Conservation (phyloP, 2,797 vertebrate species). For the Ptychobarbus kaznakovi region DNA sequence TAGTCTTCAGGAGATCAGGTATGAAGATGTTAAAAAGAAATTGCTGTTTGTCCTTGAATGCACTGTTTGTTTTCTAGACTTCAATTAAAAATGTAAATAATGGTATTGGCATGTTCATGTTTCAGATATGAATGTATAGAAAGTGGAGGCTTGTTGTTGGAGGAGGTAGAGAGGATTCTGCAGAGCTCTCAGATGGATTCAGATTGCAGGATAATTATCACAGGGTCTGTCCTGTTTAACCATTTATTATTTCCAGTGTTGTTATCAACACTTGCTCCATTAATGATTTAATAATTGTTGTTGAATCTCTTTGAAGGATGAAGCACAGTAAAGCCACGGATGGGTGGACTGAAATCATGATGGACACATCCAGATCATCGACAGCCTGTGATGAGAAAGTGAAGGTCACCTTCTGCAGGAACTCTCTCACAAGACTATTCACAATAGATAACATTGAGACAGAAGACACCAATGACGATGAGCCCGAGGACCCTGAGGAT, state of each 20-base stretch:
- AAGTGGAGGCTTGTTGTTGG: neutral
- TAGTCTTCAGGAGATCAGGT: slow-evolving; percentile 27
- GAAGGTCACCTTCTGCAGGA: neutral
- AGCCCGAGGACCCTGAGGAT: neutral
- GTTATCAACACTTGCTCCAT: neutral
- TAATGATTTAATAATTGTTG: neutral
- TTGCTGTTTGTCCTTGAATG: neutral
- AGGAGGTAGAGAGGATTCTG: neutral
- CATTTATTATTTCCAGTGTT: neutral
- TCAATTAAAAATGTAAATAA: neutral
- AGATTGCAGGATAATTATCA: slow-evolving; percentile 14
- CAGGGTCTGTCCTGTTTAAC: slow-evolving; percentile 4
- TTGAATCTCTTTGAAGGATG: neutral
- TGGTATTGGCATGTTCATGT: neutral
- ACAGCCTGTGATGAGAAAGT: neutral
- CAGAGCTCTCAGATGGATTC: neutral
- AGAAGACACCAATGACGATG: neutral
- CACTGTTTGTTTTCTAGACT: neutral
- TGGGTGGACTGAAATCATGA: too few relatives aligned
- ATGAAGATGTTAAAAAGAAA: neutral
- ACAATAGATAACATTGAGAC: neutral
- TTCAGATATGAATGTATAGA: slow-evolving; percentile 29
- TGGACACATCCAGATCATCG: neutral
- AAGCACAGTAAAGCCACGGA: neutral
- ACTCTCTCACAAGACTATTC: neutral